A percentile compares a stretch with the other conserved stretches of the same genome.
Evolutionary conservation across 2,797 vertebrate species (phyloP).

Genomic region (Acestrorhynchus altus): DNA sequence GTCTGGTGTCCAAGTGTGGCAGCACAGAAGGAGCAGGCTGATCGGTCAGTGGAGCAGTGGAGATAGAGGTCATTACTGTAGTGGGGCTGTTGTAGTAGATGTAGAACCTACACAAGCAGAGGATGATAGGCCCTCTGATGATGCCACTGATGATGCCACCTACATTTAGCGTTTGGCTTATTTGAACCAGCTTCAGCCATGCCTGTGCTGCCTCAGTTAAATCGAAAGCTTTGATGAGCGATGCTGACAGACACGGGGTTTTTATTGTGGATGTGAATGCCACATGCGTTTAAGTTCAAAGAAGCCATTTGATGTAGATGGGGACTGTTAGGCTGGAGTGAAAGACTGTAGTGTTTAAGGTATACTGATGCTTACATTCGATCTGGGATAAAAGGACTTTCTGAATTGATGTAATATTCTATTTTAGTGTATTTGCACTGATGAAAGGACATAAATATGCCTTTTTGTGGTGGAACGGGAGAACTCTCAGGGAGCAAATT

Average conservation of each 20-base stretch:
- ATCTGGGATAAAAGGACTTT: conserved; percentile 27
- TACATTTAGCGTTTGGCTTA: conserved; percentile 28
- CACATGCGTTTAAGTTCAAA: conserved; percentile 24
- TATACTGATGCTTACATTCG: conserved; percentile 25
- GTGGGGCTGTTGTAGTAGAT: not conserved
- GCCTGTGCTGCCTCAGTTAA: conserved; percentile 23
- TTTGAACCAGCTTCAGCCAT: conserved; percentile 13
- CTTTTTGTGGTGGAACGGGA: not conserved
- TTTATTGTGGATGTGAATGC: conserved; percentile 26
- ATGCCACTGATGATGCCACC: conserved; percentile 33
- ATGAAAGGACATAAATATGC: conserved; percentile 15
- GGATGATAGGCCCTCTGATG: conserved; percentile 20
- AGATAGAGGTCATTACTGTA: not conserved
- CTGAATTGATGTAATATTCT: conserved; percentile 17
- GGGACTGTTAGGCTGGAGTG: conserved; percentile 25
- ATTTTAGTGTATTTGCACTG: conserved; percentile 16
- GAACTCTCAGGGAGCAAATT: not conserved
- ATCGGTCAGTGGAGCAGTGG: not conserved
- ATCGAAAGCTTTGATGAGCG: not conserved
- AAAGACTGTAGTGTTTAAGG: not conserved
- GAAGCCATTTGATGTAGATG: conserved; percentile 22
- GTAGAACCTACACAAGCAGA: not conserved
- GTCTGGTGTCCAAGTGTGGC: not conserved
- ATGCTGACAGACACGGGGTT: conserved; percentile 4
- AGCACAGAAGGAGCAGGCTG: not conserved